phyloP scores from a whole-genome alignment of 1,140 invertebrate genomes.

The Scaptomyza montana region DNA sequence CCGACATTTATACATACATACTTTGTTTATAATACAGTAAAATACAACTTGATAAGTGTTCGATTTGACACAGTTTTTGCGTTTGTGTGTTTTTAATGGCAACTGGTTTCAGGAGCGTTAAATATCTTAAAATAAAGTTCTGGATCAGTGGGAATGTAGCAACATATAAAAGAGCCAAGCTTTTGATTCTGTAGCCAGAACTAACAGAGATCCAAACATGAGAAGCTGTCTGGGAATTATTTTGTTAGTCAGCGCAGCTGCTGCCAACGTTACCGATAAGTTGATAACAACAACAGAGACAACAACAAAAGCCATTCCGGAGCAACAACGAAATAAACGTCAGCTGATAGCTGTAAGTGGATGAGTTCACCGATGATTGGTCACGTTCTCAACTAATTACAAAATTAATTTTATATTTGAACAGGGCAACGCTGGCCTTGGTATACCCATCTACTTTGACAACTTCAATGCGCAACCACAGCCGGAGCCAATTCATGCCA shows the following conservation, averaged over 20 bases:
- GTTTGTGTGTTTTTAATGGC: background rate
- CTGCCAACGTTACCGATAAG: constrained; percentile 6
- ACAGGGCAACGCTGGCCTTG: constrained; percentile 24
- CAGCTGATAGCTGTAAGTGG: constrained; percentile 52
- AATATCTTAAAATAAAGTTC: background rate
- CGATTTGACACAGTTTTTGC: constrained; percentile 50
- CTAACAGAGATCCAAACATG: constrained; percentile 28
- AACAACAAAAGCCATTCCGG: background rate
- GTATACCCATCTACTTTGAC: constrained; percentile 61
- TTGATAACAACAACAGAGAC: background rate
- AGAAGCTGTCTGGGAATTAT: constrained; percentile 37
- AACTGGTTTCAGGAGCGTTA: constrained; percentile 28
- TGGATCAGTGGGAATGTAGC: background rate
- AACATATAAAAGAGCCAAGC: constrained; percentile 14
- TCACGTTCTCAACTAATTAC: background rate
- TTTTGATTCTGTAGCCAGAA: background rate
- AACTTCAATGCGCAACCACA: constrained; percentile 33
- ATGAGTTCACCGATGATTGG: background rate
- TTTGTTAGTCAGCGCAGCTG: constrained; percentile 36
- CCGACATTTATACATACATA: too few species aligned
- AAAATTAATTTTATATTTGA: background rate
- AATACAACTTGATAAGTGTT: too few species aligned
- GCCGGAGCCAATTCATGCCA: constrained; percentile 16
- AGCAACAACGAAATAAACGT: constrained; percentile 52
- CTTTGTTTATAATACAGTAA: too few species aligned